Evolutionary conservation across 2,888 invertebrate species (phyloP).

Genomic region (Andrena praecox): DNA sequence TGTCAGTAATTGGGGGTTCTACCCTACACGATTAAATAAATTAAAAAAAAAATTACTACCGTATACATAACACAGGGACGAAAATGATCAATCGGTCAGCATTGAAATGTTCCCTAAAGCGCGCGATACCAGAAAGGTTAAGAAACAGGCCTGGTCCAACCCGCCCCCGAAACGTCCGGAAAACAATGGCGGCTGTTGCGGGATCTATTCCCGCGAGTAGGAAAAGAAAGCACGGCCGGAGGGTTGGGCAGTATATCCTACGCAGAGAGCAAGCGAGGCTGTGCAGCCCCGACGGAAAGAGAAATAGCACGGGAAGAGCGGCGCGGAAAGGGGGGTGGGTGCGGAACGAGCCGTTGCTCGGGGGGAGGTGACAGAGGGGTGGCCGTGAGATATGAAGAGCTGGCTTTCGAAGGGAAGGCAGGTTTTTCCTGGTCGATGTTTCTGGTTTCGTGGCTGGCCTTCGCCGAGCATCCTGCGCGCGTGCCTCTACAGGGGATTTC

Average conservation of each 20-base stretch:
- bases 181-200: constrained; percentile 58
- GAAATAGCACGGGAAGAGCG: background rate
- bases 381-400: constrained; percentile 35
- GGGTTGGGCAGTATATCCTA: constrained; percentile 1
- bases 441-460: constrained; percentile 20
- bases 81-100: too few species aligned
- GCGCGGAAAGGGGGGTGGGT: background rate
- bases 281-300: constrained; percentile 17
- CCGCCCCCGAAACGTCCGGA: constrained; percentile 25
- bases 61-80: too few species aligned
- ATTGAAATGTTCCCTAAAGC: too few species aligned
- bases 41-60: too few species aligned
- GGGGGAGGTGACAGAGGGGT: constrained; percentile 55
- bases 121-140: constrained; percentile 26
- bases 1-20: too few species aligned
- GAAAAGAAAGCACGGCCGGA: constrained; percentile 34
- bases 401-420: constrained; percentile 17
- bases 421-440: constrained; percentile 53
- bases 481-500: background rate
- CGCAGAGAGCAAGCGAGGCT: constrained; percentile 1
- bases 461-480: constrained; percentile 3
- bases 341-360: constrained; percentile 40
- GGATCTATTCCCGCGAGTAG: constrained; percentile 47
- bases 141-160: constrained; percentile 21
- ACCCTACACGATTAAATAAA: too few species aligned